Base-by-base conservation (phyloP, 1,140 invertebrate genomes). In the Medauroidea extradentata region DNA sequence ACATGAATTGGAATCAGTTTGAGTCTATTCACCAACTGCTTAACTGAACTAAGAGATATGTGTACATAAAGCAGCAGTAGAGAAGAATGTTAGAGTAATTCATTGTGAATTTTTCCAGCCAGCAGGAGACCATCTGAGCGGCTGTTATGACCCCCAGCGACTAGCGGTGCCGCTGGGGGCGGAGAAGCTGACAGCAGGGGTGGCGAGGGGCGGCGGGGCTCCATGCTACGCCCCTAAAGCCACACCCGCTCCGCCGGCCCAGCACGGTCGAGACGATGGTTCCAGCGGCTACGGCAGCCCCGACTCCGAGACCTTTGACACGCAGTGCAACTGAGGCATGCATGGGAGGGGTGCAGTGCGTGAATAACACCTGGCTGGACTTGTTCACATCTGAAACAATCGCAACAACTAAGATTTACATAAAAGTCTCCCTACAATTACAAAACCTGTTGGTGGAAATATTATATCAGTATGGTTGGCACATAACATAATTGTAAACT, bases 231-330 rank as follows among this genome's bases (percentile, higher is more conserved):
- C 43, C 51, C 51, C 55, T 66, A 59, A 25, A 63, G 61, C 60
- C 73, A 69, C 57, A 70, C 77, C 62, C 65, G 61, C 66, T 42
- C 63, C 79, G 81, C 67, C 79, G 80, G 65, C 58, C 63, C 64
- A 74, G 70, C 29, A 71, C 71, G 57, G 76, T 72, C 72, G 78
- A 69, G 81, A 83, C 64, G 82, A 82, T 68, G 81, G 79, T 5
- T 82, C 79, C 66, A 82, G 80, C 69, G 81, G 81, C 9, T 83
- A 83, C 72, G 82, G 81, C 59, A 84, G 82, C 69, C 75, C 82
- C 23, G 83, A 85, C 72, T 82, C 81, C 4, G 82, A 82, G 64
- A 82, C 80, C 24, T 82, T 82, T 64, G 81, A 84, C 58, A 63
- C 72, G 34, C 75, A 75, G 41, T 55, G 53, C 29, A 55, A 55